These are phyloP conservation scores for Aphelenchoides bicaudatus DNA, from an alignment of 2,888 invertebrate genomes.

Conservation along the genomic window DNA sequence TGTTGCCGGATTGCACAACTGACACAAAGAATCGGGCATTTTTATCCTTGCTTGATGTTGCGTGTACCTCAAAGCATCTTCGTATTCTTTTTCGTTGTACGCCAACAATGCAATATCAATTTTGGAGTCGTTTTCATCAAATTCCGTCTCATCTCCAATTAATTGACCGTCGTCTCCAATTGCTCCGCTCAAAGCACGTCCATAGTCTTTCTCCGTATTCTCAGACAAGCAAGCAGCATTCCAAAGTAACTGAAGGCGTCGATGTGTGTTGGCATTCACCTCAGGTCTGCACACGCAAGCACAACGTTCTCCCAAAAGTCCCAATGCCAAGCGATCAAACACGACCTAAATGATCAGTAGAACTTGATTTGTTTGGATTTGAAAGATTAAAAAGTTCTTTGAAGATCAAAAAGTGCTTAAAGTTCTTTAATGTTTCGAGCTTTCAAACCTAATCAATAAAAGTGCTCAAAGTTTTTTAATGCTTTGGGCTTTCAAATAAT, in stretches of 20 bases:
- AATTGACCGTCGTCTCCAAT: neutral
- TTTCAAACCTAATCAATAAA: no score
- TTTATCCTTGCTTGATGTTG: neutral
- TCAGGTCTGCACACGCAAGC: no score
- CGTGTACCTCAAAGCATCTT: neutral
- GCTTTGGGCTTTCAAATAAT: no score
- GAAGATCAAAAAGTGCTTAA: no score
- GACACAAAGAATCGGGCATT: neutral
- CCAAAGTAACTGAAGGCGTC: constrained; percentile 21
- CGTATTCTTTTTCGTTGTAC: constrained; percentile 24
- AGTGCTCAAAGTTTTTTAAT: no score
- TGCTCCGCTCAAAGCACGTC: constrained; percentile 15
- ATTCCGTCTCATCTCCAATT: neutral
- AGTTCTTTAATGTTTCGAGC: no score
- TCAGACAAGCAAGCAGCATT: constrained; percentile 26
- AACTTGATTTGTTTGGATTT: no score
- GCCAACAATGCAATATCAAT: constrained; percentile 27
- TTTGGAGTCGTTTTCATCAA: constrained; percentile 7
- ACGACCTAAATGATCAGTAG: no score
- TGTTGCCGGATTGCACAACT: constrained; percentile 6
- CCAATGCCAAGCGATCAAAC: constrained; percentile 22
- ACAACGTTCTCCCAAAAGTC: no score
- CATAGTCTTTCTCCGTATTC: constrained; percentile 21
- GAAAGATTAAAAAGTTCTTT: no score
- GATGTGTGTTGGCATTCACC: no score